These are phyloP conservation scores for Stichodactyla mertensii DNA, from an alignment of 64 coral and sea anemone species.

Conservation along the genomic window DNA sequence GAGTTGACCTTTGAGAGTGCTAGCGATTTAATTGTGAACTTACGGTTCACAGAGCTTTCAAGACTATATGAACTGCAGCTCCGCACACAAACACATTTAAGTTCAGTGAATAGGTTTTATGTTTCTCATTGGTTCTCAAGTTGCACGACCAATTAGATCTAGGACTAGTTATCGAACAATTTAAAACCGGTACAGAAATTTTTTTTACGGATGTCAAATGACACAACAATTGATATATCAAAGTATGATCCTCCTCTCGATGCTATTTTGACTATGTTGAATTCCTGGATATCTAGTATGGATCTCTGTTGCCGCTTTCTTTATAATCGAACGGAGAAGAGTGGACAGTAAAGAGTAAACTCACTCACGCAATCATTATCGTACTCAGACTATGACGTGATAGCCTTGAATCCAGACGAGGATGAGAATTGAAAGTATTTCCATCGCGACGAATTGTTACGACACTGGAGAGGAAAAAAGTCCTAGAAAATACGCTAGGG, in stretches of 20 bases:
- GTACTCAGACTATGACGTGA: neutral
- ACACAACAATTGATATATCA: neutral
- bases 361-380: neutral
- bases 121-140: neutral
- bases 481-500: neutral
- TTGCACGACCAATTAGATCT: neutral
- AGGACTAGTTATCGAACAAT: neutral
- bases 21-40: neutral
- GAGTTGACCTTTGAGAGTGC: neutral
- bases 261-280: neutral
- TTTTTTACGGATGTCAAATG: neutral
- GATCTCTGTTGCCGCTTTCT: neutral
- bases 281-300: neutral
- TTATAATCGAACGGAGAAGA: neutral
- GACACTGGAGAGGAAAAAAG: neutral
- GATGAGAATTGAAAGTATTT: neutral
- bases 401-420: neutral
- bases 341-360: neutral
- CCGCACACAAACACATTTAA: neutral
- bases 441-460: neutral
- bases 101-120: neutral
- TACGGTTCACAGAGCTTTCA: neutral
- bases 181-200: neutral
- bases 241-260: neutral
- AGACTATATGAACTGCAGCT: neutral